phyloP scores from a whole-genome alignment of 2,888 invertebrate species.

The Lottia gigantea region DNA sequence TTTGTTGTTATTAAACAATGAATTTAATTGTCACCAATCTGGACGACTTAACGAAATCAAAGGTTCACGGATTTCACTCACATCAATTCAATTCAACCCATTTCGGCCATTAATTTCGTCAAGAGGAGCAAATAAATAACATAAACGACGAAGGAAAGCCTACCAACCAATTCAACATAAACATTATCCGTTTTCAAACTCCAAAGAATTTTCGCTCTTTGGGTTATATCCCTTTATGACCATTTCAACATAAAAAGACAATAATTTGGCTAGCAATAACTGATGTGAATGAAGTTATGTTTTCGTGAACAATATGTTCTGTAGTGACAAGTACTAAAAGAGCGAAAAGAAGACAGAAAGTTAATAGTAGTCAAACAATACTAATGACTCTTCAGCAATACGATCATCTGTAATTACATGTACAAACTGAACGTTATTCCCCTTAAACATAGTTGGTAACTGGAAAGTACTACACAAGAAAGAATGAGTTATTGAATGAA shows the following conservation, averaged over 20 bases:
- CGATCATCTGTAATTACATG: too few relatives aligned
- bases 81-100: constrained; percentile 4
- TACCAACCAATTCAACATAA: constrained; percentile 7
- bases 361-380: too few relatives aligned
- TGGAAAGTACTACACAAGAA: too few relatives aligned
- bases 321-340: too few relatives aligned
- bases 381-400: too few relatives aligned
- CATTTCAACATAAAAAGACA: background rate
- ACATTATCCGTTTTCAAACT: background rate
- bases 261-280: background rate
- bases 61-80: constrained; percentile 6
- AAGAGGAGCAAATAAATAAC: constrained; percentile 11
- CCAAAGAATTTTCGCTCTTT: background rate
- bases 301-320: background rate
- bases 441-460: too few relatives aligned
- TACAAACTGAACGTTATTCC: too few relatives aligned
- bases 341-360: too few relatives aligned
- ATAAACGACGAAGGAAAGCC: background rate
- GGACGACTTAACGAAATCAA: constrained; percentile 6
- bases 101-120: constrained; percentile 7
- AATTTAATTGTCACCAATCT: constrained; percentile 11
- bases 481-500: too few relatives aligned
- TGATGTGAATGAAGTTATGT: background rate
- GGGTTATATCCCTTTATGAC: constrained; percentile 9
- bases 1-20: constrained; percentile 11